phyloP scores from a whole-genome alignment of 2,797 vertebrate genomes.

The Rhabdophis nuchalis region DNA sequence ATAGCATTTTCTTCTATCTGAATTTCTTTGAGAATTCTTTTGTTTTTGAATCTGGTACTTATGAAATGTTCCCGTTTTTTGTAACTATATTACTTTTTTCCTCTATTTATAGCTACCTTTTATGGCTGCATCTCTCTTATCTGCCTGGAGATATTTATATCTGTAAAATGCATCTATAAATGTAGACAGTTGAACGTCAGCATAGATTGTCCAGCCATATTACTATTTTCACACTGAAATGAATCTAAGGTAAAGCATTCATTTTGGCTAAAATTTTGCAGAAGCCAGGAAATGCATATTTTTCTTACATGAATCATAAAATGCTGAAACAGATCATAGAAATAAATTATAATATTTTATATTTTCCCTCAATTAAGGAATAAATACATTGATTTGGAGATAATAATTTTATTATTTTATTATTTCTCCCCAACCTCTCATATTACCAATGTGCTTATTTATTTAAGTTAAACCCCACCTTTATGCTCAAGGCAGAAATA shows the following conservation, averaged over 20 bases:
- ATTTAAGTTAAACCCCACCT: neutral
- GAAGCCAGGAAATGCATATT: neutral
- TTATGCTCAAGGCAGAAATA: neutral
- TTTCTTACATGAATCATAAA: neutral
- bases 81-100: neutral
- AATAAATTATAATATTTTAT: neutral
- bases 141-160: neutral
- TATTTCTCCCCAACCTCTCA: neutral
- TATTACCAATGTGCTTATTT: neutral
- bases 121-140: neutral
- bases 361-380: neutral
- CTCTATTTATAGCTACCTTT: neutral
- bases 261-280: neutral
- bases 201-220: neutral
- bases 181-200: neutral
- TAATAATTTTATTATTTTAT: neutral
- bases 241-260: neutral
- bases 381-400: neutral
- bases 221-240: neutral
- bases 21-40: neutral
- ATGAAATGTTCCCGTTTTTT: neutral
- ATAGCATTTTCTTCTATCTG: neutral
- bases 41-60: neutral
- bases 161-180: neutral
- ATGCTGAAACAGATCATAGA: neutral